A percentile compares a stretch with the other conserved stretches of the same genome.
Evolutionary conservation across 2,888 invertebrate genomes (phyloP).

Genomic region (Machimus rusticus): DNA sequence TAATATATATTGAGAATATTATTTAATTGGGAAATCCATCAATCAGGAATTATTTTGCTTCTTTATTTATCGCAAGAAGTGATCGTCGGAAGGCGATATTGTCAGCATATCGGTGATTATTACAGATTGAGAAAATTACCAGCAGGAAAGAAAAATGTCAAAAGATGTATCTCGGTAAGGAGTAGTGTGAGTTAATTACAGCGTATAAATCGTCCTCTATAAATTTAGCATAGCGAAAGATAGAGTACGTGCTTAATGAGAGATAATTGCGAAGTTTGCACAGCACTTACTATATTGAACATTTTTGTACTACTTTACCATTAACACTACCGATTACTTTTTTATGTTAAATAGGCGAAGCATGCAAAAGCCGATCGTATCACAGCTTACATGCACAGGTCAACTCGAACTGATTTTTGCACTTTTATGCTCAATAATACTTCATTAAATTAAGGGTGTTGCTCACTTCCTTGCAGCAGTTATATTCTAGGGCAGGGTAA

Average conservation of each 20-base stretch:
- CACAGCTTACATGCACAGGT: neutral
- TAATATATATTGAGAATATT: neutral
- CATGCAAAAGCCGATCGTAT: neutral
- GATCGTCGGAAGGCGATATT: neutral
- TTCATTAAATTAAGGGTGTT: neutral
- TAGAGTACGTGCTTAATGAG: neutral
- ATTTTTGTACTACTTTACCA: neutral
- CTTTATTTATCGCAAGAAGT: neutral
- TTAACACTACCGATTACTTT: neutral
- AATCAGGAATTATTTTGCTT: neutral
- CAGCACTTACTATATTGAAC: neutral
- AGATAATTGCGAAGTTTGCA: slow-evolving; percentile 13
- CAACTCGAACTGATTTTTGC: neutral
- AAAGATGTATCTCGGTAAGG: neutral
- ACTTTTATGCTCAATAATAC: slow-evolving; percentile 1
- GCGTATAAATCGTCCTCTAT: neutral
- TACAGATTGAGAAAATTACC: neutral
- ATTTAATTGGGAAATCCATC: neutral
- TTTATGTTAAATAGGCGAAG: neutral
- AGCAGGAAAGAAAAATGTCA: neutral
- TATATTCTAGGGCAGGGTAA: neutral
- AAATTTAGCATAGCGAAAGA: neutral
- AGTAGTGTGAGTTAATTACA: neutral
- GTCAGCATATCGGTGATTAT: neutral
- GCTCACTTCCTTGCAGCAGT: slow-evolving; percentile 7